phyloP scores from a whole-genome alignment of 1,140 invertebrate species.

The Drepana arcuata region DNA sequence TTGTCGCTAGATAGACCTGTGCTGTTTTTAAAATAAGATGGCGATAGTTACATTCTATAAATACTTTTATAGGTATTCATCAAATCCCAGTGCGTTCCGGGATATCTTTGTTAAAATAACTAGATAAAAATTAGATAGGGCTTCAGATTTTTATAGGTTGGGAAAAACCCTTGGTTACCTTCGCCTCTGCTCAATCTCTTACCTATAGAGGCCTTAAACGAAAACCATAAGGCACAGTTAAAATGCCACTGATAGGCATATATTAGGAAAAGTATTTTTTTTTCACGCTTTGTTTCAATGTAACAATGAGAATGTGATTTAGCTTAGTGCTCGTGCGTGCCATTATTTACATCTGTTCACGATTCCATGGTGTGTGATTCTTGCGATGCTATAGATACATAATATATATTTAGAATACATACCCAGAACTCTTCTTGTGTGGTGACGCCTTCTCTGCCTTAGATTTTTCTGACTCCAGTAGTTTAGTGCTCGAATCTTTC shows the following conservation, averaged over 20 bases:
- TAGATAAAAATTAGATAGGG: too few species aligned
- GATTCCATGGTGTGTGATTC: constrained; percentile 1
- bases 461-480: constrained; percentile 60
- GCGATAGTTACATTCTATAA: too few species aligned
- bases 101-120: too few species aligned
- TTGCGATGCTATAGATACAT: background rate
- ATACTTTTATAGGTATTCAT: too few species aligned
- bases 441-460: constrained; percentile 53
- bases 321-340: constrained; percentile 6
- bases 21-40: too few species aligned
- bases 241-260: too few species aligned
- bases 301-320: background rate
- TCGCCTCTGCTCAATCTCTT: background rate
- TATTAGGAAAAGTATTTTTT: background rate
- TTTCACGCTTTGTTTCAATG: background rate
- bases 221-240: background rate
- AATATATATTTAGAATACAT: constrained; percentile 1
- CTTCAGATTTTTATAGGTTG: too few species aligned
- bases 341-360: constrained; percentile 40
- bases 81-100: too few species aligned
- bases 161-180: background rate
- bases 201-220: background rate
- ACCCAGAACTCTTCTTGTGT: constrained; percentile 63
- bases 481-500: constrained; percentile 59
- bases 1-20: too few species aligned